phyloP scores from a whole-genome alignment of 2,888 invertebrate genomes.

The Zootermopsis nevadensis region DNA sequence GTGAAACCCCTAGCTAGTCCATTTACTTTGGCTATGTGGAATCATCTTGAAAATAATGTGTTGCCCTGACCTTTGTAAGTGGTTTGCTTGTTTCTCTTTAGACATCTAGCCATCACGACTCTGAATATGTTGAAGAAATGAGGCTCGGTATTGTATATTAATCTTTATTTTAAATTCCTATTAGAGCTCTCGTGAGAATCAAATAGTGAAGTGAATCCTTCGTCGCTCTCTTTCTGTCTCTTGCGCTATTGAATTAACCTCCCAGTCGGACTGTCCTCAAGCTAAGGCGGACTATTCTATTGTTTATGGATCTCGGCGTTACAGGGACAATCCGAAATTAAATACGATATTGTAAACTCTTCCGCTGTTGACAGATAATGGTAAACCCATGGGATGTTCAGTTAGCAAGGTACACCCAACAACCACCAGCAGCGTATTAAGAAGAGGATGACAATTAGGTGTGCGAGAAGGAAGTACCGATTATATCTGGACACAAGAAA shows the following conservation, averaged over 20 bases:
- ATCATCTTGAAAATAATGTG: neutral
- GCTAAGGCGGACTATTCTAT: neutral
- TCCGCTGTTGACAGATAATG: neutral
- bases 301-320: constrained; percentile 9
- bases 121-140: neutral
- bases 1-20: too few relatives aligned
- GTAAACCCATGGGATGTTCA: neutral
- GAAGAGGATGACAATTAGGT: neutral
- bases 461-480: neutral
- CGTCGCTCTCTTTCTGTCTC: neutral
- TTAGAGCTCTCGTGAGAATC: neutral
- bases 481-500: neutral
- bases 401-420: neutral
- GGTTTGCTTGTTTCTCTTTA: neutral
- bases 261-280: neutral
- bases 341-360: neutral
- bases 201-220: neutral
- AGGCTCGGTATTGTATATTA: neutral
- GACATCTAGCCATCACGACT: neutral
- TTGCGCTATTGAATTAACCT: constrained; percentile 2
- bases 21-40: too few relatives aligned
- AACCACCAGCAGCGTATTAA: neutral
- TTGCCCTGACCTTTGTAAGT: constrained; percentile 9
- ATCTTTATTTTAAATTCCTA: constrained; percentile 13
- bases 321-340: neutral